Evolutionary conservation across 2,797 vertebrate species (phyloP).

Genomic region (Poecilia gillii): DNA sequence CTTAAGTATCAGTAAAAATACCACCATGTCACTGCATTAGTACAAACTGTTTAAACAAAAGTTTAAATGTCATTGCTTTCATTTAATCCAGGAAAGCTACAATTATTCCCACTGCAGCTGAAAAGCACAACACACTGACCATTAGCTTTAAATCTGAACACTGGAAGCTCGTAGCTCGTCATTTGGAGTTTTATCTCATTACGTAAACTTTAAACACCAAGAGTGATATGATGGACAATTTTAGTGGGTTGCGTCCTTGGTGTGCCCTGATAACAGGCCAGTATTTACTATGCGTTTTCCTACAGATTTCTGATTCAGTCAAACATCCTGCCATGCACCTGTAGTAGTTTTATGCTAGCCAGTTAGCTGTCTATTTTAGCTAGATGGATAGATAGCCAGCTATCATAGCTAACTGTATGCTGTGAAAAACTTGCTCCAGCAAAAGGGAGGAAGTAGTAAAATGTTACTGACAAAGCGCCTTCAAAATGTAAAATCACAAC

Average conservation of each 20-base stretch:
- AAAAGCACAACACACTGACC: background rate
- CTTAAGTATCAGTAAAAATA: background rate
- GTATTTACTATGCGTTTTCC: background rate
- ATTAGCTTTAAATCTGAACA: background rate
- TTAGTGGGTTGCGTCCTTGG: background rate
- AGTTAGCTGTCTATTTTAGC: too few species aligned
- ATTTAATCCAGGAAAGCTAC: background rate
- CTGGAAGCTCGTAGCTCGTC: background rate
- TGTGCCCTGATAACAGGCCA: background rate
- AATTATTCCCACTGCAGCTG: background rate
- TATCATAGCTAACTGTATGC: background rate
- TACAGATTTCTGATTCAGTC: background rate
- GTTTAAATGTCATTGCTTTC: background rate
- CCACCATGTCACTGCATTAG: background rate
- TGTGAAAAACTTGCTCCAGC: background rate
- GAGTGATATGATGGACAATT: background rate
- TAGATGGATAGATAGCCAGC: too few species aligned
- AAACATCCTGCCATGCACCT: background rate
- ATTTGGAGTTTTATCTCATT: background rate
- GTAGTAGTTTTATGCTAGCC: background rate
- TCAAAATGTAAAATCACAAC: background rate
- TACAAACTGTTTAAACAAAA: background rate
- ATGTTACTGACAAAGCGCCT: background rate
- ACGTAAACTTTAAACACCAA: background rate
- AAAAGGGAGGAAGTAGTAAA: background rate